Percentiles rank a stretch among this genome's conserved stretches.
phyloP scores from a whole-genome alignment of 2,113 vertebrate genomes.

The Chascanopsetta lugubris region DNA sequence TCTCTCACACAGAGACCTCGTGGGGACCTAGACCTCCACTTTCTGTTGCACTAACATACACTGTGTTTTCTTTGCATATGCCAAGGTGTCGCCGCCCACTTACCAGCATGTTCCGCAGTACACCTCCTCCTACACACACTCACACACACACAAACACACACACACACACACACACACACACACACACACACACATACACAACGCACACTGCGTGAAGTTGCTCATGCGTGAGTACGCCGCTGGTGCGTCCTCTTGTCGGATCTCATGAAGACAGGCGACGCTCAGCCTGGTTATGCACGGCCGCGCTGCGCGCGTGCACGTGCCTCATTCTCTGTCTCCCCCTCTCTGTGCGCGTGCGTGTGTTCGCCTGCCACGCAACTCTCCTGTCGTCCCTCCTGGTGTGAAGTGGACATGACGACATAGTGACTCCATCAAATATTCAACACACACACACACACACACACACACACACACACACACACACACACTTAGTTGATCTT shows the following conservation, averaged over 20 bases:
- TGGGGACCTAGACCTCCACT: background rate
- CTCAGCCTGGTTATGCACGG: constrained; percentile 25
- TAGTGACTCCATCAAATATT: constrained; percentile 41
- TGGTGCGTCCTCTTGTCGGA: constrained; percentile 54
- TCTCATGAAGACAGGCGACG: constrained; percentile 42
- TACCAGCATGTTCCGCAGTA: constrained; percentile 1
- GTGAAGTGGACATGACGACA: constrained; percentile 31
- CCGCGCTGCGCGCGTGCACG: background rate
- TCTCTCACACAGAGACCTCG: too few relatives aligned
- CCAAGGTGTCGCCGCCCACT: constrained; percentile 14
- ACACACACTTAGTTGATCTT: background rate
- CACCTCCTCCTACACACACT: background rate
- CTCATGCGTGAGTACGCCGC: constrained; percentile 38
- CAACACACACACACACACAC: constrained; percentile 6
- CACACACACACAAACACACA: background rate
- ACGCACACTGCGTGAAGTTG: constrained; percentile 6
- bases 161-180: background rate
- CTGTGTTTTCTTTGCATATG: constrained; percentile 19
- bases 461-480: background rate
- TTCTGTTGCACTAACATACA: too few relatives aligned
- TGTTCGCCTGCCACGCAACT: constrained; percentile 3
- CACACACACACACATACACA: background rate
- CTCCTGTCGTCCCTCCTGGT: constrained; percentile 31
- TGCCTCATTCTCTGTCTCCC: background rate
- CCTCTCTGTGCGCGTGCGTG: background rate